A percentile compares a stretch with the other conserved stretches of the same genome.
phyloP scores from a whole-genome alignment of 2,888 invertebrate species.

The Drosophila atroscutellata region DNA sequence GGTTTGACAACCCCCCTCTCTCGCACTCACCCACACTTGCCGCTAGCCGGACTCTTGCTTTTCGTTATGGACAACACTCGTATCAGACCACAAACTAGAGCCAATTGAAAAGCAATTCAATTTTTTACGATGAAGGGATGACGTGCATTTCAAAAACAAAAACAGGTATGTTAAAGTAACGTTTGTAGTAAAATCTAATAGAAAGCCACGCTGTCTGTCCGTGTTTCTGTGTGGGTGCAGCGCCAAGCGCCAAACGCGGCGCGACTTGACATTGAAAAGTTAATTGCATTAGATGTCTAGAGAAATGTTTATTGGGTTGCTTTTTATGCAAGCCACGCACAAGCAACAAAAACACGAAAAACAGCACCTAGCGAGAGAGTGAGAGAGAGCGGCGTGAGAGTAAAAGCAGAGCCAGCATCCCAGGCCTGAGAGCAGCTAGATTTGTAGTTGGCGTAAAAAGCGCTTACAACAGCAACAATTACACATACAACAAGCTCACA shows the following conservation, averaged over 20 bases:
- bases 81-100: slow-evolving; percentile 57
- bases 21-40: slow-evolving; percentile 26
- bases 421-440: slow-evolving; percentile 44
- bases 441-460: slow-evolving; percentile 69
- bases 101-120: slow-evolving; percentile 50
- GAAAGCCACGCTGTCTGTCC: slow-evolving; percentile 52
- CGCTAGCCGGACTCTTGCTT: slow-evolving; percentile 40
- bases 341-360: slow-evolving; percentile 41
- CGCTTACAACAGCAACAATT: slow-evolving; percentile 65
- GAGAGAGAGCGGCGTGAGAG: slow-evolving; percentile 21
- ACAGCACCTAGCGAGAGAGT: background rate
- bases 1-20: slow-evolving; percentile 53
- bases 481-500: slow-evolving; percentile 18
- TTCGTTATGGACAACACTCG: slow-evolving; percentile 58
- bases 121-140: slow-evolving; percentile 47
- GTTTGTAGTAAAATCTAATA: slow-evolving; percentile 38
- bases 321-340: slow-evolving; percentile 71
- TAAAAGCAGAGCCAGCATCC: slow-evolving; percentile 43
- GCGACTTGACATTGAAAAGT: slow-evolving; percentile 71
- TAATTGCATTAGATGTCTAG: slow-evolving; percentile 54
- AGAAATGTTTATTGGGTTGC: slow-evolving; percentile 67
- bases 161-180: slow-evolving; percentile 38
- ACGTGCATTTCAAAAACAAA: slow-evolving; percentile 34
- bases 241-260: slow-evolving; percentile 31
- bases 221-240: slow-evolving; percentile 33